Base-by-base conservation (phyloP, 1,140 invertebrate genomes). In the Heliconius melpomene region DNA sequence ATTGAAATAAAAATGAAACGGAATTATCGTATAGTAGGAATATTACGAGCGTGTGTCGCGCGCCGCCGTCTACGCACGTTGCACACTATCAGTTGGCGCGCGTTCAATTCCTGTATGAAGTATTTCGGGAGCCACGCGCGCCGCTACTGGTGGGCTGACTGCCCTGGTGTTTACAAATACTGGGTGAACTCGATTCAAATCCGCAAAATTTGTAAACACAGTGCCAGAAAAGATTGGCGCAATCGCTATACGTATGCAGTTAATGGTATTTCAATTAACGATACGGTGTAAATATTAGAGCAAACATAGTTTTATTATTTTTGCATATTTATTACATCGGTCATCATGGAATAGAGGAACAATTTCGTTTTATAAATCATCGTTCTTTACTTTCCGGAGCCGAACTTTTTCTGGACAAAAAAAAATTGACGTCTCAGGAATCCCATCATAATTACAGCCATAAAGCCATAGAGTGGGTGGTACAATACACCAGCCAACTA, bases 131-230 rank as follows among this genome's bases (percentile, higher is more conserved):
- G 85, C 85, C 88, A 89, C 90, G 88, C 91, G 90, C 90, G 85
- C 79, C 82, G 82, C 77, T 83, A 82, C 75, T 85, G 80, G 81
- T 84, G 83, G 82, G 85, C 85, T 78, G 83, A 80, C 86, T 83
- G 83, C 88, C 87, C n/a, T n/a, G n/a, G n/a, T 93, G 93, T 93
- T 93, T 93, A 94, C 93, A 91, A 94, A 94, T 93, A 93, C 88
- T 91, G 90, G 86, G 88, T 89, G 86, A 85, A 90, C 89, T 91
- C 90, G 90, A 90, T 93, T 92, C 89, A 88, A 91, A 92, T 93
- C 85, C 87, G 84, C 86, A 84, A 85, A 88, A 91, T 92, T 93
- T 90, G 88, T 93, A 94, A 93, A 92, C 91, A 93, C 78, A 86
- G 83, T 83, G 86, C 87, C 86, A 88, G 90, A 90, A 84, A 85